Conservation (phyloP, 2,113 vertebrate genomes). For the Isurus oxyrinchus region DNA sequence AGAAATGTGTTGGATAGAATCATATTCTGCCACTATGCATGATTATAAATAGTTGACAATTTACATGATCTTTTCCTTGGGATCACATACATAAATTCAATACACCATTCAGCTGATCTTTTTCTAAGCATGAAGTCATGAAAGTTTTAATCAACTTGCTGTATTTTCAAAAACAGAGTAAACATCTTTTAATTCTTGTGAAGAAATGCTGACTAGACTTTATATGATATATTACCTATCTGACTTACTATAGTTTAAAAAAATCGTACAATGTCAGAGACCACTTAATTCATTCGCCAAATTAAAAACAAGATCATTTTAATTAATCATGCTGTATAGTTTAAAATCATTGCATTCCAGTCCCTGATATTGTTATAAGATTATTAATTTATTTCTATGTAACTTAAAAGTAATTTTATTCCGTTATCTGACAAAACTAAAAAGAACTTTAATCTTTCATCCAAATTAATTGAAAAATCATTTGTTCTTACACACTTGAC, state of each 20-base stretch:
- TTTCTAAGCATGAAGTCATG: background rate
- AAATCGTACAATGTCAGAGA: conserved; percentile 83
- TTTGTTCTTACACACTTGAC: conserved; percentile 52
- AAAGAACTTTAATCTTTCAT: conserved; percentile 53
- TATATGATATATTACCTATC: conserved; percentile 68
- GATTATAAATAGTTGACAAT: background rate
- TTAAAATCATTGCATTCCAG: conserved; percentile 72
- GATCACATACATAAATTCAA: background rate
- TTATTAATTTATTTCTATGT: conserved; percentile 75
- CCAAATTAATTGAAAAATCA: conserved; percentile 47
- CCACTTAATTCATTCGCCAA: conserved; percentile 88
- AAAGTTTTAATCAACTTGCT: background rate
- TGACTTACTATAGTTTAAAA: conserved; percentile 84
- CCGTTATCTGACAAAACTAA: conserved; percentile 62
- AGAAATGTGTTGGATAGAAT: background rate
- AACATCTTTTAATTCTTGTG: background rate
- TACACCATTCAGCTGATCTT: background rate
- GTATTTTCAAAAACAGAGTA: background rate
- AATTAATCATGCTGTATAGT: conserved; percentile 76
- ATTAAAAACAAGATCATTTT: conserved; percentile 68
- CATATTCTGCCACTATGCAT: background rate
- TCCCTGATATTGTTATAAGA: conserved; percentile 67
- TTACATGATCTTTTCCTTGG: background rate
- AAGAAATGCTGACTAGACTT: background rate
- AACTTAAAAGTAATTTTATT: conserved; percentile 69